phyloP scores from a whole-genome alignment of 1,140 invertebrate species.

The Diabrotica virgifera region DNA sequence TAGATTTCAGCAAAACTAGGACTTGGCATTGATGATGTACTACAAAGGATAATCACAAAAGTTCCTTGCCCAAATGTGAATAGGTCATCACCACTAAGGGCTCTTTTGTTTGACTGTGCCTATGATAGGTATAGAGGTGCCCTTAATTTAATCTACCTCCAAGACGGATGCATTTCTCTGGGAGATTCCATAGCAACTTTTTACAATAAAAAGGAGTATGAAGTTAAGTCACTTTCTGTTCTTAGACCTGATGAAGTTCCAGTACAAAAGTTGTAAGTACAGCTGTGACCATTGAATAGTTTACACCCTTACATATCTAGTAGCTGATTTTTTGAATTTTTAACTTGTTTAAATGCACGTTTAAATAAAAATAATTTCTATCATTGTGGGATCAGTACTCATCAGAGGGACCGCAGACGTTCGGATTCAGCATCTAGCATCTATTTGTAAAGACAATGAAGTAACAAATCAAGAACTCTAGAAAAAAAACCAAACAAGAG shows the following conservation, averaged over 20 bases:
- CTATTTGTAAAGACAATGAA: no score
- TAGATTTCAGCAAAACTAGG: conserved; percentile 88
- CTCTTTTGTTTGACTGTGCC: conserved; percentile 92
- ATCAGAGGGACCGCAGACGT: no score
- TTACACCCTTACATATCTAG: no score
- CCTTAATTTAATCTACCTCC: conserved; percentile 74
- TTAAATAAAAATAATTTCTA: no score
- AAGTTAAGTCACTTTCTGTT: conserved; percentile 76
- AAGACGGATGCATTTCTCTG: conserved; percentile 68
- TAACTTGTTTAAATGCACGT: no score
- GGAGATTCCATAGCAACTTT: conserved; percentile 66
- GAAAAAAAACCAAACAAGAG: no score
- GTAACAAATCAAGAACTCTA: no score
- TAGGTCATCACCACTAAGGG: conserved; percentile 64
- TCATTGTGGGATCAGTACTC: no score
- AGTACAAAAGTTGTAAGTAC: conserved; percentile 66
- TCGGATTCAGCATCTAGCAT: no score
- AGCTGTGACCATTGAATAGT: no score
- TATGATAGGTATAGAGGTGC: conserved; percentile 86
- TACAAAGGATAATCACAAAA: conserved; percentile 73
- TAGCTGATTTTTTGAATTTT: no score
- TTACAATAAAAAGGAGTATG: conserved; percentile 69
- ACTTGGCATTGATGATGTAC: conserved; percentile 71
- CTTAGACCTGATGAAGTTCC: conserved; percentile 74
- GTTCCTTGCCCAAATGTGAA: conserved; percentile 73